Evolutionary conservation across 2,888 invertebrate genomes (phyloP), one percentile per base, ranked within the genome.

Genomic region (Cataglyphis rosenhaueri): DNA sequence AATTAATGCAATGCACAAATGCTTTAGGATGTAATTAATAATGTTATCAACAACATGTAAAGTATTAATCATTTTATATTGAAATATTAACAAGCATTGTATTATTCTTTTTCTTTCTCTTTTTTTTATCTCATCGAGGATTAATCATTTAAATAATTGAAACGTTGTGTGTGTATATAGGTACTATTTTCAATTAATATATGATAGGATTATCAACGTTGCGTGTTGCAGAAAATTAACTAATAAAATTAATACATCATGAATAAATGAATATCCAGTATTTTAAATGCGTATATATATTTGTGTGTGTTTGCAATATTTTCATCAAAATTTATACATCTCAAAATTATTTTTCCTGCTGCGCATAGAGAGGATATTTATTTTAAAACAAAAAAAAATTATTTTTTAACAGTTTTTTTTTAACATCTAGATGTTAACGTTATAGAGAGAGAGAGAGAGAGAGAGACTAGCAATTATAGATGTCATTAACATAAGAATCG

Each of bases 401-500:
- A 65, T 3, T n/a, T 3, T 5, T 52, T 21, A 64, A 25, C 0
- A 35, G 52, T 32, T 25, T 18, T 15, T 32, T 15, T 52, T n/a
- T 8, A 52, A 52, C n/a, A 48, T 48, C 18, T 15, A 48, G 15
- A 18, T 48, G 44, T 44, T 18, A 18, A 1, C 15, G 15, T 5
- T 18, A 10, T 10, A 41, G 12, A 21, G 21, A 21, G 21, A 21
- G 21, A 41, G 12, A 21, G 29, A 29, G 29, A 29, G 29, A 29
- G 29, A 29, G 15, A 41, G 41, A 6, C 8, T 15, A 35, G n/a
- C 12, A 55, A 55, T 57, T 64, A 64, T 12, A 0, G 25, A 65
- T 65, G 2, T 21, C 2, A 55, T n/a, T 38, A 55, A 52, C 21
- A 3, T 44, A 65, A 78, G 81, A 85, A 83, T 86, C 66, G 75